A percentile compares a stretch with the other conserved stretches of the same genome.
These are phyloP conservation scores for Fragum sueziense DNA, from an alignment of 2,888 invertebrate genomes.

Conservation along the genomic window DNA sequence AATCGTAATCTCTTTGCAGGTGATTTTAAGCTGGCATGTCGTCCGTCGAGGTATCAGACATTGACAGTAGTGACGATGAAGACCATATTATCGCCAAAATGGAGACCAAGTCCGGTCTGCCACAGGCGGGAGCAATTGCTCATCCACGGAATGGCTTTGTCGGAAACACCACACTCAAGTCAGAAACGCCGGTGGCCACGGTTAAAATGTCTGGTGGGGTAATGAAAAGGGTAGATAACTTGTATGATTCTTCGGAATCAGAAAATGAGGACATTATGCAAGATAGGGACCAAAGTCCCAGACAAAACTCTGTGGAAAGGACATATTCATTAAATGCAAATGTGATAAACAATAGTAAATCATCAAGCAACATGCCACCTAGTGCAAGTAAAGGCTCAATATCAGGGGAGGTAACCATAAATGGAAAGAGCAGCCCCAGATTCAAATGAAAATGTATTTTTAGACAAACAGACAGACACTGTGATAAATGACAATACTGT, in stretches of 20 bases:
- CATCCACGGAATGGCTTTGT: not conserved
- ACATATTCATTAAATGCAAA: not conserved
- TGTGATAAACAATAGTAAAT: not conserved
- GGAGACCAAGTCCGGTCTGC: slow-evolving; percentile 57
- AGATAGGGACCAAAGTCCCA: not conserved
- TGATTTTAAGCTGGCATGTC: slow-evolving; percentile 44
- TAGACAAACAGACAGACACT: not conserved
- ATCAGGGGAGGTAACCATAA: not conserved
- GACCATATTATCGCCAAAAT: slow-evolving; percentile 51
- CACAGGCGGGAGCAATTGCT: slow-evolving; percentile 28
- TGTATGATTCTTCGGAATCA: slow-evolving; percentile 55
- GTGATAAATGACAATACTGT: slow-evolving; percentile 12
- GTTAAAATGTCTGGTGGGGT: slow-evolving; percentile 59
- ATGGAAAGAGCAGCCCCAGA: slow-evolving; percentile 10
- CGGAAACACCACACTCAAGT: slow-evolving; percentile 35
- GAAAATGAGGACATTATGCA: slow-evolving; percentile 54
- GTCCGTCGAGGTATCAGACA: slow-evolving; percentile 50
- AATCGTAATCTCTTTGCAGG: not conserved
- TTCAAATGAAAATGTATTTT: slow-evolving; percentile 6
- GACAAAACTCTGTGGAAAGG: not conserved
- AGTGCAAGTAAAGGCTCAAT: not conserved
- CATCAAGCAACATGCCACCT: not conserved
- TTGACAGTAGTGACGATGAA: slow-evolving; percentile 61
- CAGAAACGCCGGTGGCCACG: slow-evolving; percentile 60
- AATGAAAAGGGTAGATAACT: slow-evolving; percentile 43